Evolutionary conservation across 1,140 invertebrate genomes (phyloP).

Genomic region (Reticulitermes speratus): DNA sequence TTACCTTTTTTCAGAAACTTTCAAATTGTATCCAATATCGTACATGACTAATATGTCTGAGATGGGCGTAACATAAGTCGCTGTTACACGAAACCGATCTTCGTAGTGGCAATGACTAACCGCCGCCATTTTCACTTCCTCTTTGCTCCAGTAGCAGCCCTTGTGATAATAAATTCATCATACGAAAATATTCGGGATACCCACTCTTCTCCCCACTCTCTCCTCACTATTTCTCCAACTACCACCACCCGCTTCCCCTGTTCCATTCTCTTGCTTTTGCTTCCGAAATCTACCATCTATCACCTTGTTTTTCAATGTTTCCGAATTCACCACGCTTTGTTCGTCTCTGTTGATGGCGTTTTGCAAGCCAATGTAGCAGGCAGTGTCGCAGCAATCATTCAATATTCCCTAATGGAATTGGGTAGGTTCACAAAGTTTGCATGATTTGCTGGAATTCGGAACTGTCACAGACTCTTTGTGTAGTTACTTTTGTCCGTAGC

Average conservation of each 20-base stretch:
- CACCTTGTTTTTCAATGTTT: constrained; percentile 13
- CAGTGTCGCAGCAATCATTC: not conserved
- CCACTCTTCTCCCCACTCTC: not conserved
- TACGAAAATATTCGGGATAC: constrained; percentile 4
- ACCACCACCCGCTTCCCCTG: not conserved
- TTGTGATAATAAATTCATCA: constrained; percentile 19
- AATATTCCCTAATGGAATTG: not conserved
- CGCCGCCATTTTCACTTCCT: constrained; percentile 3
- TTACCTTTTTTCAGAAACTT: no score
- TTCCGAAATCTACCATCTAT: constrained; percentile 16
- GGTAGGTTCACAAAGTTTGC: not conserved
- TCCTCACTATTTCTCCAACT: constrained; percentile 3
- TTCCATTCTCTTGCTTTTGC: not conserved
- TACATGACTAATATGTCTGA: not conserved
- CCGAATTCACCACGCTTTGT: not conserved
- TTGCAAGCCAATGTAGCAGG: not conserved
- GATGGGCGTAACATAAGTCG: not conserved
- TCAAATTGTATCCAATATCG: no score
- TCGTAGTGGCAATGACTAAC: not conserved
- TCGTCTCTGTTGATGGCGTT: not conserved
- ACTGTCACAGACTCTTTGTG: no score
- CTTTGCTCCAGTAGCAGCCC: constrained; percentile 14
- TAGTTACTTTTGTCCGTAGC: no score
- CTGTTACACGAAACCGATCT: not conserved
- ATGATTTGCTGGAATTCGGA: not conserved